Base-by-base conservation (phyloP, 2,797 vertebrate species). In the Sparidentex hasta region DNA sequence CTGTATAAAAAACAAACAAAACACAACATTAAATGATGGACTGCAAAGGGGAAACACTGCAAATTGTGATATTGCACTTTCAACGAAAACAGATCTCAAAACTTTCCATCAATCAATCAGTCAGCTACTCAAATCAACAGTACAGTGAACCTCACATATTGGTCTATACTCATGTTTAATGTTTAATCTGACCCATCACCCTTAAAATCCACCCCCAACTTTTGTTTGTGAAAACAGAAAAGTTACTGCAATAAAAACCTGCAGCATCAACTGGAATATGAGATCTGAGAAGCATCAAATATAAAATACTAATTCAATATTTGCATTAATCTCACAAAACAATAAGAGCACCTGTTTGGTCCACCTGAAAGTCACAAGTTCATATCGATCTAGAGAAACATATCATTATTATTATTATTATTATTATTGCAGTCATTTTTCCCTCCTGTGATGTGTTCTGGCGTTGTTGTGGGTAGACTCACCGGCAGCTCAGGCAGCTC, bases 401-500 rank as follows among this genome's bases (percentile, higher is more conserved):
- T n/a, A n/a, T n/a, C n/a, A n/a, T n/a, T n/a, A n/a, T n/a, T n/a
- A n/a, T n/a, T n/a, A n/a, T n/a, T n/a, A n/a, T n/a, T n/a, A n/a
- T n/a, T n/a, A n/a, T n/a, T n/a, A n/a, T n/a, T n/a, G n/a, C n/a
- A 17, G 27, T 23, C 20, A 16, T 3, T 38, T 9, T 1, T 5
- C n/a, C 58, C 12, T 5, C 9, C 29, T 23, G 11, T 0, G 17
- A 23, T 52, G n/a, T 21, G 38, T 21, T 41, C 47, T 25, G 54
- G 23, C 16, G 33, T 57, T 11, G 14, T 0, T 9, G 9, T 41
- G 46, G 16, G 23, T 18, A 23, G n/a, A 97, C 97, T 98, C 92
- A 99, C 98, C 84, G 97, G 97, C 86, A 96, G 95, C 85, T 97
- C 96, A 3, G 94, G 81, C 82, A 96, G 94, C 87, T 98, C 97